Conservation (phyloP, 2,888 invertebrate species). For the Elgonia sp. region DNA sequence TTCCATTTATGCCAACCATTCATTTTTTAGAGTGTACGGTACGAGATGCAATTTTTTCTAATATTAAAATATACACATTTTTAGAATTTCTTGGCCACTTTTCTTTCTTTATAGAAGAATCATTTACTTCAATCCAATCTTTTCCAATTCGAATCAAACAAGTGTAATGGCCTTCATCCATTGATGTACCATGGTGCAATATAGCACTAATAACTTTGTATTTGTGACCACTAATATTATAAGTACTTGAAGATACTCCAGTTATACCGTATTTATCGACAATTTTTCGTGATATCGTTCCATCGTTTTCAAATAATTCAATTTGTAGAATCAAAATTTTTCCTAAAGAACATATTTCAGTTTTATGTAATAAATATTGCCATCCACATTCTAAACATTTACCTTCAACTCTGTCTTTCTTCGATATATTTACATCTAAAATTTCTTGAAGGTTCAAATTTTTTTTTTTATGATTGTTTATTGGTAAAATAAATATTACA, state of each 20-base stretch:
- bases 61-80: slow-evolving; percentile 7
- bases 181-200: background rate
- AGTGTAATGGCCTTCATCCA: slow-evolving; percentile 5
- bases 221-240: background rate
- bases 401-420: slow-evolving; percentile 12
- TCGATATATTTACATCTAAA: background rate
- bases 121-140: background rate
- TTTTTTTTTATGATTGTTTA: background rate
- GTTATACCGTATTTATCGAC: background rate
- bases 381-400: slow-evolving; percentile 31
- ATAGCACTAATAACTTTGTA: slow-evolving; percentile 11
- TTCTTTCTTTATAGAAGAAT: background rate
- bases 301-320: slow-evolving; percentile 29
- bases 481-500: slow-evolving; percentile 2
- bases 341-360: background rate
- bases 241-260: background rate
- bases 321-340: slow-evolving; percentile 18
- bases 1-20: too few relatives aligned
- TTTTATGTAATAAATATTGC: slow-evolving; percentile 26
- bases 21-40: too few relatives aligned
- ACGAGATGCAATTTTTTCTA: background rate
- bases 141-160: background rate
- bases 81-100: background rate
- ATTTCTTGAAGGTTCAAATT: slow-evolving; percentile 13
- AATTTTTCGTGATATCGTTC: slow-evolving; percentile 6